Base-by-base conservation (phyloP, 1,140 invertebrate species). In the Trachymyrmex septentrionalis region DNA sequence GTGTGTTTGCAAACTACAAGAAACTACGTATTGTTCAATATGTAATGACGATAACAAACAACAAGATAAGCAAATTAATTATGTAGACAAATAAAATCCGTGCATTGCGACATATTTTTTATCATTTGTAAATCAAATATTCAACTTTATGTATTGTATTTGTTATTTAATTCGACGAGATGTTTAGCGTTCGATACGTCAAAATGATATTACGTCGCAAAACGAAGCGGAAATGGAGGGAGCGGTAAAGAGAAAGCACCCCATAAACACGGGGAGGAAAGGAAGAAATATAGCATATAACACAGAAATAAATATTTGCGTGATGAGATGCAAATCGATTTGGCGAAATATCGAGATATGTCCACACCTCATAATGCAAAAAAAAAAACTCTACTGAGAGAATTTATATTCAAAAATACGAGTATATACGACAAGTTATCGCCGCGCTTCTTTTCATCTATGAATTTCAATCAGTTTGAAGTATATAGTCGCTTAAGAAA, bases 181-280 rank as follows among this genome's bases (percentile, higher is more conserved):
- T 30, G 24, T 82, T 82, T 59, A 59, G 67, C 38, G 80, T 67
- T 73, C 19, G 67, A 59, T 27, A 34, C 38, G 38, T 61, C 73
- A 84, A 84, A 84, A 75, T 75, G 24, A 21, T 84, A 75, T 84
- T 84, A 75, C 69, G 69, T 55, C 69, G 38, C 55, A 38, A 82
- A 59, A 57, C 30, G 55, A n/a, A 21, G 80, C 38, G 38, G n/a
- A 75, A 84, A 61, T 24, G 57, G n/a, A 61, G 48, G 30, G 3
- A 16, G 14, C 48, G 12, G 24, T 66, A 80, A 80, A 73, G 38
- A 44, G 67, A 75, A 73, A 75, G 57, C 12, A 61, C 3, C n/a
- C 19, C 69, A 50, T 81, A 81, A 81, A 82, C 19, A 30, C 12
- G 50, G 6, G 44, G 16, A n/a, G 38, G 16, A 59, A n/a, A n/a